Evolutionary conservation across 2,797 vertebrate genomes (phyloP), one percentile per base, ranked within the genome.

Genomic region (Myotis planiceps): DNA sequence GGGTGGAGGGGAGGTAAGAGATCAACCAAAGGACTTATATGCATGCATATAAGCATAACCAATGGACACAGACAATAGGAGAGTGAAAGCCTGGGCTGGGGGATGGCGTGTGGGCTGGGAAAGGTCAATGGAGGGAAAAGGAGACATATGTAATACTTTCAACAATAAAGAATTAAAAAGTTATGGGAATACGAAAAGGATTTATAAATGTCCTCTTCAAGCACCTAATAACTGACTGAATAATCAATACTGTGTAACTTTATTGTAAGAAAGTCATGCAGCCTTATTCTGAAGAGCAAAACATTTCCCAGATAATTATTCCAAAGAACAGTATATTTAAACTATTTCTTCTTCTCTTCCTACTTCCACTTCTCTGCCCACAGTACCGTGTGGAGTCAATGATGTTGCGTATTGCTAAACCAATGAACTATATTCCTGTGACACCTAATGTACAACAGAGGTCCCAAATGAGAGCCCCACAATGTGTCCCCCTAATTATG

Each of bases 371-470:
- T 92, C 39, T 71, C 47, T 96, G 29, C 55, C 34, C 49, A 3
- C 98, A 99, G 99, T 99, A 99, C 95, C 99, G 99, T 2, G 99
- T 99, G 69, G 99, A 99, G 98, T 99, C 99, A 9, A 99, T 99
- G 99, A 99, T 99, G 99, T 98, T 99, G 39, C 99, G 99, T 16
- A 88, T 99, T 94, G 99, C 99, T 88, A 99, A 99, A 97, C 99
- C 99, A 15, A 98, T 99, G 98, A 99, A 99, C 98, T 99, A 99
- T 96, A 99, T 99, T 89, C 96, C 99, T 0, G 99, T 99, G 97
- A 99, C 99, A 0, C 99, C 99, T 94, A 99, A 99, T 78, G 1
- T 98, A 15, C 99, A 99, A 96, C 99, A 99, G 97, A 99, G 99
- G 65, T 99, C 99, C 79, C 99, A 99, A n/a, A 99, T 99, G 99